Evolutionary conservation across 2,797 vertebrate genomes (phyloP).

Genomic region (Caiman crocodilus): DNA sequence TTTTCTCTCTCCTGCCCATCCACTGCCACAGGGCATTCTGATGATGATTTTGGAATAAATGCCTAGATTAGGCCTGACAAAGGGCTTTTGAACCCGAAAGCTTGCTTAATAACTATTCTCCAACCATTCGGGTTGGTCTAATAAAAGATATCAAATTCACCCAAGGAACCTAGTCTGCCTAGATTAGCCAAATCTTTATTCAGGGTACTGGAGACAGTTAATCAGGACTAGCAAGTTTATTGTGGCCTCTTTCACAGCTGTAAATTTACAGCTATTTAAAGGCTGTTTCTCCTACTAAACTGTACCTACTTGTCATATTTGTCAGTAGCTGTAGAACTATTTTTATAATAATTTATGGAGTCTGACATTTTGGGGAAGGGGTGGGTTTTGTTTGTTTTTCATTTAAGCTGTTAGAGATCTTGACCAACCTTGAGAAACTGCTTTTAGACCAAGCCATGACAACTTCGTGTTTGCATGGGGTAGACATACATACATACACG

Average conservation of each 20-base stretch:
- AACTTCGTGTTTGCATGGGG: not conserved
- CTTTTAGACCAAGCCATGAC: constrained; percentile 15
- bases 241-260: not conserved
- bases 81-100: too few relatives aligned
- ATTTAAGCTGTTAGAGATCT: not conserved
- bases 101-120: too few relatives aligned
- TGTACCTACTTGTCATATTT: not conserved
- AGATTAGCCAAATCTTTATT: not conserved
- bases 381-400: not conserved
- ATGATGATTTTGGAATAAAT: not conserved
- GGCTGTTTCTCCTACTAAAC: not conserved
- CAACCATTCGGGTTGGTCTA: too few relatives aligned
- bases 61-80: not conserved
- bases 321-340: constrained; percentile 2
- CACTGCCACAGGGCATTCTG: not conserved
- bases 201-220: not conserved
- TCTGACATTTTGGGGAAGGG: not conserved
- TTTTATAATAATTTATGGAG: constrained; percentile 5
- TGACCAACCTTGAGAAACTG: not conserved
- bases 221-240: not conserved
- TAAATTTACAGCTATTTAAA: not conserved
- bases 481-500: not conserved
- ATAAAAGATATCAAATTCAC: too few relatives aligned
- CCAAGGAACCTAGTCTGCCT: too few relatives aligned
- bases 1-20: not conserved